phyloP scores from a whole-genome alignment of 2,797 vertebrate species.

The Myotis findleyi region DNA sequence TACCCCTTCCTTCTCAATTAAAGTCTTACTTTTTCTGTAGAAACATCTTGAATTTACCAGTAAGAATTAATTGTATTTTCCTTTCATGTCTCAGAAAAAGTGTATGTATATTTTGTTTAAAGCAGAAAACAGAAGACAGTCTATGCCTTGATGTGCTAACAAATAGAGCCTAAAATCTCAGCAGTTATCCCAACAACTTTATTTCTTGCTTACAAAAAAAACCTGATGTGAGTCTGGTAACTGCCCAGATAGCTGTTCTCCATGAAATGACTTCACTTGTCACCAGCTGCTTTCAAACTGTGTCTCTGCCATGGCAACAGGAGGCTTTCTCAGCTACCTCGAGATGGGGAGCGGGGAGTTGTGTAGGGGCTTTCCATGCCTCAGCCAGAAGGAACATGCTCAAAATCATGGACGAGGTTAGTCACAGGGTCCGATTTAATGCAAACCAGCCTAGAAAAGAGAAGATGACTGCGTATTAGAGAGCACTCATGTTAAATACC shows the following conservation, averaged over 20 bases:
- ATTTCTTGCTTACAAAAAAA: conserved; percentile 1
- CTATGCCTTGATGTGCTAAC: neutral
- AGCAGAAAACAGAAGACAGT: neutral
- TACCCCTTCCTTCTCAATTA: neutral
- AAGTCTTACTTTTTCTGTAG: neutral
- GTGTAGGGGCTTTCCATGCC: neutral
- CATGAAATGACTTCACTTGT: neutral
- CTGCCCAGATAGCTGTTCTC: neutral
- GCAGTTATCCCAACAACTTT: neutral
- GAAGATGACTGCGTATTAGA: neutral
- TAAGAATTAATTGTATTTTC: neutral
- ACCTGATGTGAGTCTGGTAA: neutral
- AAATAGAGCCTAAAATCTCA: neutral
- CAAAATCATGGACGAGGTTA: neutral
- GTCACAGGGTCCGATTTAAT: neutral
- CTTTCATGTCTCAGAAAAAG: neutral
- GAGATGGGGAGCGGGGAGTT: neutral
- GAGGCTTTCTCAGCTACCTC: neutral
- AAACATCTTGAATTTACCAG: neutral
- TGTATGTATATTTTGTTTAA: neutral
- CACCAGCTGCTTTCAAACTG: neutral
- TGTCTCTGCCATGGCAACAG: neutral
- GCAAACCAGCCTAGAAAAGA: neutral
- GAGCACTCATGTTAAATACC: neutral
- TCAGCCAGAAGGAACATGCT: neutral